These are phyloP conservation scores for Tenthredo mesomela DNA, from an alignment of 2,888 invertebrate genomes.

Conservation along the genomic window DNA sequence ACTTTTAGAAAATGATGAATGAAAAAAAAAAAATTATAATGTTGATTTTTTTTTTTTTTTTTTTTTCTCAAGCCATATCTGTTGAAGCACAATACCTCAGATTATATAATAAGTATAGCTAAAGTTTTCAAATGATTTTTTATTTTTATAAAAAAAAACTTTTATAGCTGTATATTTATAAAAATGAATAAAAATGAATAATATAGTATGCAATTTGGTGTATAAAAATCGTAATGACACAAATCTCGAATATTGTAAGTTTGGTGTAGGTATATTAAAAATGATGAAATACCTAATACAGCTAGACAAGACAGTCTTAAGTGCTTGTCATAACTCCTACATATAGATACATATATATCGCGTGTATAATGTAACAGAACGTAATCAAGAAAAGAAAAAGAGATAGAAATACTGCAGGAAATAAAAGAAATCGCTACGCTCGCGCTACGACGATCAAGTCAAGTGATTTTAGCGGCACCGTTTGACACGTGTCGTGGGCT, in stretches of 20 bases:
- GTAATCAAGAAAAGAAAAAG: not conserved
- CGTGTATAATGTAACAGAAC: not conserved
- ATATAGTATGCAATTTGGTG: not conserved
- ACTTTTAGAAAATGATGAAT: conserved; percentile 8
- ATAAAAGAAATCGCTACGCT: conserved; percentile 15
- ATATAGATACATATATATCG: too few species aligned
- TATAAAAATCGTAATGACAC: not conserved
- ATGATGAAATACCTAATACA: not conserved
- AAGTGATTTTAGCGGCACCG: conserved; percentile 14
- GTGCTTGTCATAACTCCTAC: not conserved
- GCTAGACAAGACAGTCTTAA: not conserved
- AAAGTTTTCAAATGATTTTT: not conserved
- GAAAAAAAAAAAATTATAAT: not conserved
- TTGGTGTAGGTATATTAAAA: not conserved
- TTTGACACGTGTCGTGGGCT: conserved; percentile 20
- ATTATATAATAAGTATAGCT: not conserved
- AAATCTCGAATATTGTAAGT: not conserved
- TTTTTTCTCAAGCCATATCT: not conserved
- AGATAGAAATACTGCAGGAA: not conserved
- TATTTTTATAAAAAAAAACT: not conserved
- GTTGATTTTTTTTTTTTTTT: not conserved
- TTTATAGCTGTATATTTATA: not conserved
- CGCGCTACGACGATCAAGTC: too few species aligned
- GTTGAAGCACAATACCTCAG: conserved; percentile 41
- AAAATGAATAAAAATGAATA: not conserved